Conservation (phyloP, 2,888 invertebrate genomes). For the Neoaliturus tenellus region DNA sequence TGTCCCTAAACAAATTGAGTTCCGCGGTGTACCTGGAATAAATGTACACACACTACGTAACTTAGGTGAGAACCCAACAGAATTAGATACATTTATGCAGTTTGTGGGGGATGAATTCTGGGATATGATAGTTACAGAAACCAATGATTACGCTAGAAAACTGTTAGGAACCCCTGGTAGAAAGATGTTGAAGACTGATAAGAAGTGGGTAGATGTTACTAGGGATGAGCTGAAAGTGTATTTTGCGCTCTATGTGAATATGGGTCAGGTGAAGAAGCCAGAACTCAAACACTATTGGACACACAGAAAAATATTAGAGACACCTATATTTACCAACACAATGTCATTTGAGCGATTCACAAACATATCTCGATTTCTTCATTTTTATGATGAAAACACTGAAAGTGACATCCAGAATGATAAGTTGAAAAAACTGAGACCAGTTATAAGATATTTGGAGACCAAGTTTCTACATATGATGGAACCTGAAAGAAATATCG, state of each 20-base stretch:
- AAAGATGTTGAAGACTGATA: constrained; percentile 10
- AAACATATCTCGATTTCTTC: not conserved
- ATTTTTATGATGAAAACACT: constrained; percentile 20
- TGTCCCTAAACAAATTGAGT: constrained; percentile 27
- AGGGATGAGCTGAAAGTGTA: constrained; percentile 50
- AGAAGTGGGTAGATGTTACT: constrained; percentile 45
- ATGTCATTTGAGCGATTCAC: constrained; percentile 25
- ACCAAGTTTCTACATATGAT: constrained; percentile 32
- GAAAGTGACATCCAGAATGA: constrained; percentile 46
- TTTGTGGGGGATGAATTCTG: constrained; percentile 49
- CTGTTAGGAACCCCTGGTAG: not conserved
- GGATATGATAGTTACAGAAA: constrained; percentile 36
- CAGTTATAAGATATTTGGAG: constrained; percentile 45
- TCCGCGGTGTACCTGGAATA: constrained; percentile 50
- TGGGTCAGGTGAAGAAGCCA: constrained; percentile 28
- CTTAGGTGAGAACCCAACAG: constrained; percentile 35
- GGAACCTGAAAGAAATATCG: constrained; percentile 65
- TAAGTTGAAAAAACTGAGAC: constrained; percentile 61
- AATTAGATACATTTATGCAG: constrained; percentile 19
- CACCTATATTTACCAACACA: constrained; percentile 3
- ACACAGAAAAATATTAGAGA: constrained; percentile 4
- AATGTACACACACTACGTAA: constrained; percentile 16
- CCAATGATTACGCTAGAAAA: constrained; percentile 30
- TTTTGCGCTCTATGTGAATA: constrained; percentile 33
- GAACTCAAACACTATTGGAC: constrained; percentile 50